Conservation (phyloP, 2,113 vertebrate species). For the Platichthys stellatus region DNA sequence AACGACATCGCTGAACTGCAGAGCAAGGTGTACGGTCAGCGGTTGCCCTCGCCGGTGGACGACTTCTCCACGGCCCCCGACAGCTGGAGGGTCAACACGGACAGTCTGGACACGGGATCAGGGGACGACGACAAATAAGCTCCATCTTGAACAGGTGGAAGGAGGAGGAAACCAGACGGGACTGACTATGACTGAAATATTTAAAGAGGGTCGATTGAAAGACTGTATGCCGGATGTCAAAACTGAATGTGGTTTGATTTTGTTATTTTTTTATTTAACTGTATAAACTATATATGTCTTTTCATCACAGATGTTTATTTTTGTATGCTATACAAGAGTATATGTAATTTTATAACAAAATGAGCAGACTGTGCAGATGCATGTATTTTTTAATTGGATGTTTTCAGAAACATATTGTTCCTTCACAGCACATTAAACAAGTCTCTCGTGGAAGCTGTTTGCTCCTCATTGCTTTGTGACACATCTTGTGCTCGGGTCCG, state of each 20-base stretch:
- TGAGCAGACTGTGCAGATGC: slow-evolving; percentile 28
- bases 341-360: slow-evolving; percentile 63
- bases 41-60: slow-evolving; percentile 84
- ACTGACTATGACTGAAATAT: slow-evolving; percentile 66
- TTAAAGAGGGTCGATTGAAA: slow-evolving; percentile 39
- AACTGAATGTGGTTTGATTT: slow-evolving; percentile 60
- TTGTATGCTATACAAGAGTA: slow-evolving; percentile 73
- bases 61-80: slow-evolving; percentile 85
- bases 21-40: slow-evolving; percentile 88
- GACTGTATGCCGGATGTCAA: slow-evolving; percentile 63
- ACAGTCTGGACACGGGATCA: slow-evolving; percentile 88
- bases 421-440: slow-evolving; percentile 53
- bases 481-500: not conserved
- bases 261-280: slow-evolving; percentile 73
- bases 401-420: slow-evolving; percentile 25
- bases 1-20: slow-evolving; percentile 95
- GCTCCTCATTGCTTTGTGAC: slow-evolving; percentile 3
- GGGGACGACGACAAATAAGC: slow-evolving; percentile 88
- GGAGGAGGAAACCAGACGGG: slow-evolving; percentile 78
- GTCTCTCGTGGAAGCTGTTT: slow-evolving; percentile 24
- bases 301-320: slow-evolving; percentile 83
- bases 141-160: slow-evolving; percentile 57
- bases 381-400: slow-evolving; percentile 32
- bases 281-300: slow-evolving; percentile 51
- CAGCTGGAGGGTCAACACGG: slow-evolving; percentile 87